Evolutionary conservation across 2,888 invertebrate species (phyloP).

Genomic region (Scaptomyza flava): DNA sequence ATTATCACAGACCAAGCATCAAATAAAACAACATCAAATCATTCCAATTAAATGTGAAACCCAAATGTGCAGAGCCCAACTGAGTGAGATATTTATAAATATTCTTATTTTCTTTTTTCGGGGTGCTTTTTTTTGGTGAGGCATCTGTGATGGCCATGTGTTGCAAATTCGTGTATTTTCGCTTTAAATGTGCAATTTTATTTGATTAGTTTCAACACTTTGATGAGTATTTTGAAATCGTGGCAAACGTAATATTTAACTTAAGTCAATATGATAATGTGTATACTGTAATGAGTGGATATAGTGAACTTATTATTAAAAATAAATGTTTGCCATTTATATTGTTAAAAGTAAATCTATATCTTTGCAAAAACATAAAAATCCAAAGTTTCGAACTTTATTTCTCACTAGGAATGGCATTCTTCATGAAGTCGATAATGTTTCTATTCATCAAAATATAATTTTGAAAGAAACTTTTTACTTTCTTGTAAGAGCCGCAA

Average conservation of each 20-base stretch:
- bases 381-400: too few relatives aligned
- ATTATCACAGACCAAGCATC: constrained; percentile 72
- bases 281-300: neutral
- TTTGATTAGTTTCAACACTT: constrained; percentile 33
- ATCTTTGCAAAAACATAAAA: too few relatives aligned
- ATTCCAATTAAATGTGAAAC: constrained; percentile 85
- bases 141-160: constrained; percentile 20
- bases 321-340: too few relatives aligned
- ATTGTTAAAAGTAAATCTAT: too few relatives aligned
- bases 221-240: constrained; percentile 5
- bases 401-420: too few relatives aligned
- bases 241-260: constrained; percentile 4
- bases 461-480: too few relatives aligned
- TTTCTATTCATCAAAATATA: too few relatives aligned
- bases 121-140: neutral
- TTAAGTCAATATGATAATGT: constrained; percentile 15
- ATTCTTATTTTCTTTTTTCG: constrained; percentile 22
- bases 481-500: too few relatives aligned
- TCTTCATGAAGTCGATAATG: too few relatives aligned
- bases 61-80: constrained; percentile 19
- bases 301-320: neutral
- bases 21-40: constrained; percentile 61
- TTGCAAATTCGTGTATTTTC: constrained; percentile 36
- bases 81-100: constrained; percentile 2
- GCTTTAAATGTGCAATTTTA: constrained; percentile 40